Evolutionary conservation across 2,888 invertebrate genomes (phyloP).

Genomic region (Craniophora ligustri): DNA sequence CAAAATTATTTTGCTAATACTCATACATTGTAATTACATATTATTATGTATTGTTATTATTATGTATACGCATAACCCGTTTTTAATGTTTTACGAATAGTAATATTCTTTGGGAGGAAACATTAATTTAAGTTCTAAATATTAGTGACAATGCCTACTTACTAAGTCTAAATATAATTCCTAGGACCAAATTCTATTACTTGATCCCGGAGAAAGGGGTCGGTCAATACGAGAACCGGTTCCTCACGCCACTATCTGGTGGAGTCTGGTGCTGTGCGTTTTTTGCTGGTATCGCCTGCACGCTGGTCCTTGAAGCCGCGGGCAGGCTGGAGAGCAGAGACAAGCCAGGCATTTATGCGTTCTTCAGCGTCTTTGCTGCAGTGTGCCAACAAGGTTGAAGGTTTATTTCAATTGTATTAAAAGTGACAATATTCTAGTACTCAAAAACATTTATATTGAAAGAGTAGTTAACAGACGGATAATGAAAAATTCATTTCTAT

Average conservation of each 20-base stretch:
- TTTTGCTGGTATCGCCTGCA: constrained; percentile 65
- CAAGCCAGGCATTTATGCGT: constrained; percentile 65
- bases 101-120: too few relatives aligned
- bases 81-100: too few relatives aligned
- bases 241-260: constrained; percentile 81
- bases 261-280: constrained; percentile 80
- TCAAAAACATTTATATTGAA: too few relatives aligned
- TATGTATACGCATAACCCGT: too few relatives aligned
- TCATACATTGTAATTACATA: too few relatives aligned
- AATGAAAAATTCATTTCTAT: not conserved
- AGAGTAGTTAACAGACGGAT: too few relatives aligned
- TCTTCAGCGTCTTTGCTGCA: constrained; percentile 79
- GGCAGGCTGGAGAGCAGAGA: constrained; percentile 70
- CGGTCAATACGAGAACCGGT: constrained; percentile 79
- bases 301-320: constrained; percentile 70
- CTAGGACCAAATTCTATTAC: constrained; percentile 81
- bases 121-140: too few relatives aligned
- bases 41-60: not conserved
- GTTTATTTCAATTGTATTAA: too few relatives aligned
- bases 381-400: constrained; percentile 79
- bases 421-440: too few relatives aligned
- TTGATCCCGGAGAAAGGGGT: constrained; percentile 76
- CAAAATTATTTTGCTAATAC: not conserved
- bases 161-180: not conserved
- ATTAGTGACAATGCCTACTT: too few relatives aligned